Evolutionary conservation across 2,888 invertebrate species (phyloP), one percentile per base, ranked within the genome.

Genomic region (Anoplius nigerrimus): DNA sequence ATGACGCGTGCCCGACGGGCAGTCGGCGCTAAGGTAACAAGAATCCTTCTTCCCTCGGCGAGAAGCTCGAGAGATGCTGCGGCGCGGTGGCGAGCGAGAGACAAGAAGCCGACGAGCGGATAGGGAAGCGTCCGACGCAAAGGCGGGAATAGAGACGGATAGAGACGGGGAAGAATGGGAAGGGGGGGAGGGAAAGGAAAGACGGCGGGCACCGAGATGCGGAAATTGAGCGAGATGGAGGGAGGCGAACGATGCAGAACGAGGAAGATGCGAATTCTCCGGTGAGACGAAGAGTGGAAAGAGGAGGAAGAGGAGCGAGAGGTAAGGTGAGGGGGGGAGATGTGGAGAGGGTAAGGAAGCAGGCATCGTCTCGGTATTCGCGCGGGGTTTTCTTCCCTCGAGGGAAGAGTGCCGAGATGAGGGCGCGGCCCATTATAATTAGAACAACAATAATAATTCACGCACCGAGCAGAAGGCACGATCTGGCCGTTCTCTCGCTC

Each of bases 381-480:
- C n/a, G 27, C 57, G 27, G 57, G 42, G n/a, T 34, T 57, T 43
- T 57, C 42, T 34, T 53, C 24, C 24, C 53, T 53, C 24, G n/a
- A 22, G 53, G n/a, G 20, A 24, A 53, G 21, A 54, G 22, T 18
- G 6, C 20, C n/a, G 16, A 27, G 52, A 55, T 55, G 27, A 27
- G 56, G 73, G 78, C 69, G 45, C 62, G 65, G 43, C 69, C 65
- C 72, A 76, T 79, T 78, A 78, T 76, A 80, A 79, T 80, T 80
- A 79, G 78, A 80, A 78, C 78, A 80, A 79, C 76, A 78, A 80
- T 75, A 79, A 79, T 78, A 78, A 78, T 72, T 78, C 72, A 71
- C 66, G 68, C 76, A 66, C 65, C 59, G 62, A 61, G 59, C 57
- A 65, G 59, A 66, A 54, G 53, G 20, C 21, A 61, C 57, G 65